A percentile compares a stretch with the other conserved stretches of the same genome.
phyloP scores from a whole-genome alignment of 2,113 vertebrate genomes.

The Nyctibius bracteatus region DNA sequence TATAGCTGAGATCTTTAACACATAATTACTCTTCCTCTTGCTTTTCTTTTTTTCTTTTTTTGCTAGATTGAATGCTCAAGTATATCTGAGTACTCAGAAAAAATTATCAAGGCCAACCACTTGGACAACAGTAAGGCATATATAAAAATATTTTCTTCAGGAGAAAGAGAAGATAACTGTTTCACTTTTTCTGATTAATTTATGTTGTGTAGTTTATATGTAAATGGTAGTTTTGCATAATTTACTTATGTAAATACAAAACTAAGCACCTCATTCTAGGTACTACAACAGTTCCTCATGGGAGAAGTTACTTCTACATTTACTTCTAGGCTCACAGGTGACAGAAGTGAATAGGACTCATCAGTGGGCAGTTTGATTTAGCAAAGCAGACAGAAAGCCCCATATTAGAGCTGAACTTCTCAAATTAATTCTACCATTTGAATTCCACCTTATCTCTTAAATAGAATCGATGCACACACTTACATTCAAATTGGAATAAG shows the following conservation, averaged over 20 bases:
- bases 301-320: neutral
- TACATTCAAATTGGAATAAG: neutral
- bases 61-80: slow-evolving; percentile 96
- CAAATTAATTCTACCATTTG: neutral
- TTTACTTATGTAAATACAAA: neutral
- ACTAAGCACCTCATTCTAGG: neutral
- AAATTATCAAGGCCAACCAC: slow-evolving; percentile 98
- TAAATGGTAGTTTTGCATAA: neutral
- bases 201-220: neutral
- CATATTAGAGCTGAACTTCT: neutral
- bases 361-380: neutral
- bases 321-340: neutral
- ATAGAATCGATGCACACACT: neutral
- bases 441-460: neutral
- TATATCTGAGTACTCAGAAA: slow-evolving; percentile 97
- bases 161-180: neutral
- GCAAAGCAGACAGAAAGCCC: neutral
- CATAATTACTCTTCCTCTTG: neutral
- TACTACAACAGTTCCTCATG: neutral
- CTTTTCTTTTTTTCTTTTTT: neutral
- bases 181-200: neutral
- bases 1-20: neutral
- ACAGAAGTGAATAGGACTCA: neutral
- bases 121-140: slow-evolving; percentile 89
- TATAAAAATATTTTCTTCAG: neutral